These are phyloP conservation scores for Chloromyia formosa DNA, from an alignment of 2,888 invertebrate species.

Conservation along the genomic window DNA sequence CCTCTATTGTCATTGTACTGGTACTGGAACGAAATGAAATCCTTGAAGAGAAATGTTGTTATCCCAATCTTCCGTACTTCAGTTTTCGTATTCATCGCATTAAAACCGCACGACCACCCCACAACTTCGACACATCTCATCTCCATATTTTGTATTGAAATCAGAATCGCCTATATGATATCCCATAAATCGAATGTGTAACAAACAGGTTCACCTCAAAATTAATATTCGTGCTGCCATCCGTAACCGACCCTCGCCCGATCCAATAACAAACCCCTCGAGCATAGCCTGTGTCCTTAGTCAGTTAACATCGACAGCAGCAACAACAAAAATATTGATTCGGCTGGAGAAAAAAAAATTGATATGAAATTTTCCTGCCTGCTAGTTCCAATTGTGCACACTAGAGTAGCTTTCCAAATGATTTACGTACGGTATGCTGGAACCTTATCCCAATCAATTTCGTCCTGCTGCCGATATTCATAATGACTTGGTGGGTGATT, in stretches of 20 bases:
- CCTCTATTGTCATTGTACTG: too few species aligned
- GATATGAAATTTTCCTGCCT: conserved; percentile 37
- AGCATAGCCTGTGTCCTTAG: not conserved
- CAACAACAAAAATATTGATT: conserved; percentile 2
- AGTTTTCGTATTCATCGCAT: too few species aligned
- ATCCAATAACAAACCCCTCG: not conserved
- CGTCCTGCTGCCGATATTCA: conserved; percentile 19
- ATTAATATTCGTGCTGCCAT: conserved; percentile 16
- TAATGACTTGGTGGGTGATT: conserved; percentile 39
- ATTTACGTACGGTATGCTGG: conserved; percentile 34
- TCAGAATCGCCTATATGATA: conserved; percentile 7
- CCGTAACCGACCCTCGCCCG: not conserved
- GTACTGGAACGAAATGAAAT: not conserved
- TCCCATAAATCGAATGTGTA: conserved; percentile 3
- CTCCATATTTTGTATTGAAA: not conserved
- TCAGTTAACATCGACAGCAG: not conserved
- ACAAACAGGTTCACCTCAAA: conserved; percentile 24
- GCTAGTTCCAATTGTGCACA: conserved; percentile 37
- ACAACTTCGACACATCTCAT: too few species aligned
- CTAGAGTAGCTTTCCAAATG: conserved; percentile 38
- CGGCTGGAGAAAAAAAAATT: conserved; percentile 33
- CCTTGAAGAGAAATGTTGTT: not conserved
- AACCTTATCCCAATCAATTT: conserved; percentile 39
- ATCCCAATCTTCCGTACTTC: too few species aligned
- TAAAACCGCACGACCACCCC: too few species aligned